These are phyloP conservation scores for Drosophila subobscura DNA, from an alignment of 1,140 invertebrate genomes.

Conservation along the genomic window DNA sequence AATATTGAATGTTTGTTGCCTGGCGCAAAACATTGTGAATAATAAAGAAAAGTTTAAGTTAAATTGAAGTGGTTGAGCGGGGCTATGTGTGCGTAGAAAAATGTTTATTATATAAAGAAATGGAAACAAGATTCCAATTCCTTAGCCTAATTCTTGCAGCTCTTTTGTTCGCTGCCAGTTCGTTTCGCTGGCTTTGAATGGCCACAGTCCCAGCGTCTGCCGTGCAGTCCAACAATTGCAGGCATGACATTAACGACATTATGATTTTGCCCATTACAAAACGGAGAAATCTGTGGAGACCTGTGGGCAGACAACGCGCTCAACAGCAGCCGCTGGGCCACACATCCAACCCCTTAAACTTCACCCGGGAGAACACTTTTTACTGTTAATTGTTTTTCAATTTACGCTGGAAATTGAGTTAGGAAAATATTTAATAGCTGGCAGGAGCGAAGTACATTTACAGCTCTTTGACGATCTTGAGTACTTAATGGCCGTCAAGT, in stretches of 20 bases:
- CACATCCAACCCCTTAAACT: conserved; percentile 15
- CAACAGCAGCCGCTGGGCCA: conserved; percentile 38
- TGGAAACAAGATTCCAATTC: too few species aligned
- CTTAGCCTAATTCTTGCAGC: background rate
- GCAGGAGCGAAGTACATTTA: conserved; percentile 51
- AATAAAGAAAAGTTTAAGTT: conserved; percentile 12
- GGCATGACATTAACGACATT: conserved; percentile 30
- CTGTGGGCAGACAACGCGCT: conserved; percentile 16
- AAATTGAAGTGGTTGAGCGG: conserved; percentile 7
- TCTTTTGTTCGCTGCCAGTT: background rate
- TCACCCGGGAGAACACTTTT: conserved; percentile 32
- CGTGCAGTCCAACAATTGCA: conserved; percentile 29
- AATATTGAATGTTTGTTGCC: conserved; percentile 68
- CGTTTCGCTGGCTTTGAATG: conserved; percentile 38
- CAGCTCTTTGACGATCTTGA: conserved; percentile 27
- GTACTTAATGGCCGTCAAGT: conserved; percentile 36
- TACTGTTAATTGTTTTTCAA: conserved; percentile 69
- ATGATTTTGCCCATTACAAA: conserved; percentile 39
- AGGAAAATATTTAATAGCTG: conserved; percentile 28
- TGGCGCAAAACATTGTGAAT: conserved; percentile 10
- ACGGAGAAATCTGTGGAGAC: conserved; percentile 13
- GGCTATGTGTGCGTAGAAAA: background rate
- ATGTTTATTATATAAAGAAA: too few species aligned
- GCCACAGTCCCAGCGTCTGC: conserved; percentile 1
- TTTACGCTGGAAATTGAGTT: conserved; percentile 54